A percentile compares a stretch with the other conserved stretches of the same genome.
These are phyloP conservation scores for Carcina quercana DNA, from an alignment of 2,888 invertebrate species.

Conservation along the genomic window DNA sequence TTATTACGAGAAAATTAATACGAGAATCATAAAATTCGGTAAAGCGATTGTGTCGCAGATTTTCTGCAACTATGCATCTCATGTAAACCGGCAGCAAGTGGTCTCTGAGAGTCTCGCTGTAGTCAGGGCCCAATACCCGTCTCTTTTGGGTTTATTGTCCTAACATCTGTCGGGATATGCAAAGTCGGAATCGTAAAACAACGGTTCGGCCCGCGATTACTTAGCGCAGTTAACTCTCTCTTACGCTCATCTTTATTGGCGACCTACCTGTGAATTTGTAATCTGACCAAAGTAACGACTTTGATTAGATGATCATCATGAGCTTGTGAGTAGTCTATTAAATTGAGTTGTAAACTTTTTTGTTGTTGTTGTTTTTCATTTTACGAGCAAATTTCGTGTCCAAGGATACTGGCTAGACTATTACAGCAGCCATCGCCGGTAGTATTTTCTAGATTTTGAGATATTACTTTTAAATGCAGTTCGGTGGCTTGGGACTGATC, in stretches of 20 bases:
- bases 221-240: slow-evolving; percentile 60
- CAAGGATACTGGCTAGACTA: too few relatives aligned
- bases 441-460: too few relatives aligned
- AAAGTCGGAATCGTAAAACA: slow-evolving; percentile 60
- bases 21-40: too few relatives aligned
- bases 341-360: slow-evolving; percentile 21
- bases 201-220: slow-evolving; percentile 48
- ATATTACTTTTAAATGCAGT: too few relatives aligned
- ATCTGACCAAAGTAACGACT: slow-evolving; percentile 48
- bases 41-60: too few relatives aligned
- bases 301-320: slow-evolving; percentile 46
- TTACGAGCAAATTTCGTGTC: not conserved
- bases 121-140: slow-evolving; percentile 31
- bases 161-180: slow-evolving; percentile 66
- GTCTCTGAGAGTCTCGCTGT: too few relatives aligned
- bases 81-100: too few relatives aligned
- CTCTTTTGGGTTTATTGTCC: slow-evolving; percentile 56
- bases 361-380: slow-evolving; percentile 1
- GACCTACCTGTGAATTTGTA: slow-evolving; percentile 62
- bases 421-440: too few relatives aligned
- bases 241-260: slow-evolving; percentile 60
- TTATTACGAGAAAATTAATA: too few relatives aligned
- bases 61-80: too few relatives aligned
- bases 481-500: too few relatives aligned
- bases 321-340: slow-evolving; percentile 25